phyloP scores from a whole-genome alignment of 1,140 invertebrate species.

The Drosophila lacteicornis region DNA sequence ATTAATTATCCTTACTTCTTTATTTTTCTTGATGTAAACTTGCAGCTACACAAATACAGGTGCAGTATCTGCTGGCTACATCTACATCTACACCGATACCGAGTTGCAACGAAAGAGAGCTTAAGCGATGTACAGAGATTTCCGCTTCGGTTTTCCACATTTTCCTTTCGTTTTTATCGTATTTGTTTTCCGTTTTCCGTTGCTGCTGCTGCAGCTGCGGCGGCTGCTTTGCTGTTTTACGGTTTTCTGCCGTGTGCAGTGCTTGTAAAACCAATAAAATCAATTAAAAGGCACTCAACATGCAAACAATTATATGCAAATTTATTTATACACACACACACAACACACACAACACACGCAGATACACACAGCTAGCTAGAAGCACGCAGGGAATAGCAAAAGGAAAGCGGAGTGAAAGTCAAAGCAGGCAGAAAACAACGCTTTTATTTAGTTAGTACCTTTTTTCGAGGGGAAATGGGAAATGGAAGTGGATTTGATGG shows the following conservation, averaged over 20 bases:
- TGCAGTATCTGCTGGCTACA: conserved; percentile 1
- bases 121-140: conserved; percentile 49
- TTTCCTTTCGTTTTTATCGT: no score
- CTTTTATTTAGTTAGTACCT: conserved; percentile 43
- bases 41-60: conserved; percentile 7
- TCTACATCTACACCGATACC: conserved; percentile 1
- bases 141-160: conserved; percentile 3
- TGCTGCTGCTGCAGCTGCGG: conserved; percentile 14
- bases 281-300: conserved; percentile 82
- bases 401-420: conserved; percentile 44
- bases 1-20: accelerated
- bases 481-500: neutral
- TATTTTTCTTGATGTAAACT: conserved; percentile 1
- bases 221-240: conserved; percentile 21
- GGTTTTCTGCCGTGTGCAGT: conserved; percentile 43
- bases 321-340: conserved; percentile 69
- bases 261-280: conserved; percentile 80
- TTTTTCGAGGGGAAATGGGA: neutral
- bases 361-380: neutral
- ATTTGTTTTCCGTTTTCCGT: conserved; percentile 11
- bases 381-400: conserved; percentile 3
- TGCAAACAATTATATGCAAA: conserved; percentile 84
- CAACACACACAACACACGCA: neutral
- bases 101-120: conserved; percentile 36
- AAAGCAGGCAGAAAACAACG: conserved; percentile 69